Evolutionary conservation across 2,113 vertebrate species (phyloP), one percentile per base, ranked within the genome.

Genomic region (Pachycephala philippinensis): DNA sequence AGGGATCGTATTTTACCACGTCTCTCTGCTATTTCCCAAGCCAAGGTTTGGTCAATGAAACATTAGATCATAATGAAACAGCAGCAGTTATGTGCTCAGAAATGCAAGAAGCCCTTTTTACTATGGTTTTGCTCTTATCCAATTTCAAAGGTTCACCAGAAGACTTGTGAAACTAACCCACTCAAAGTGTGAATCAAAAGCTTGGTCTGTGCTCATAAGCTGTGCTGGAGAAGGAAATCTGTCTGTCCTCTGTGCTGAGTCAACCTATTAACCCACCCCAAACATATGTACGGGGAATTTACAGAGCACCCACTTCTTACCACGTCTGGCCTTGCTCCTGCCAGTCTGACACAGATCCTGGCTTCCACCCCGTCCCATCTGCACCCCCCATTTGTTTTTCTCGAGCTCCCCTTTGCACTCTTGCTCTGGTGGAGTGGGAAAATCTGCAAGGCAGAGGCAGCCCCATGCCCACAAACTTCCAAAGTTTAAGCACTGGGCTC

Each of bases 101-200:
- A 96, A 91, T 28, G 47, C 87, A 91, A 80, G 74, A 45, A 94
- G 45, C 45, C 21, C 61, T 94, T 92, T 89, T 82, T 70, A 83
- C 91, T 96, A 95, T 77, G 91, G 84, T 79, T 94, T 95, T 95
- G 91, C 84, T 96, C 94, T 97, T 91, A 95, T 85, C 93, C 94
- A 45, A 81, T 96, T 95, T 97, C 89, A 97, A 90, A 92, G 84
- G 77, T 82, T 95, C 89, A 33, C 63, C 83, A 35, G 84, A 91
- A 92, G 84, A 83, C 93, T 93, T 97, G 94, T 95, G 95, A 96
- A 94, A 95, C 89, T 52, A 95, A 66, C 91, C 94, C 94, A 91
- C 95, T 87, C 93, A 63, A 74, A 94, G 84, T 53, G 78, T 87
- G 91, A 97, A 97, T 93, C 90, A 82, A 95, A 82, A 77, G 45